Base-by-base conservation (phyloP, 2,113 vertebrate genomes). In the Chaetorhynchus papuensis region DNA sequence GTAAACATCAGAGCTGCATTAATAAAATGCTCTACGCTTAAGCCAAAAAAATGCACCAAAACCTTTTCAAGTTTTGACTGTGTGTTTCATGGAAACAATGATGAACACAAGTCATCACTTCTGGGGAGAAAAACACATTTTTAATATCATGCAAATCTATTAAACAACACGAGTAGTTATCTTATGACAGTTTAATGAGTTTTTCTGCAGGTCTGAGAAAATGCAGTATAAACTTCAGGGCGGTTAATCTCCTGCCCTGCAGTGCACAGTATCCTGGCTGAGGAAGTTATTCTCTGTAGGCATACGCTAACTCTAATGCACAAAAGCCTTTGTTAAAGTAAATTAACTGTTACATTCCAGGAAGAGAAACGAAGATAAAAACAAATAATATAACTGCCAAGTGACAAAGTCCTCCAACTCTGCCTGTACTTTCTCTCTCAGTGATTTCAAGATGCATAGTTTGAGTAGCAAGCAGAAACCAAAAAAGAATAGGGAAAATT, bases 1-100 rank as follows among this genome's bases (percentile, higher is more conserved):
- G 7, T 16, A 2, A 37, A 33, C 0, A 1, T 11, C 31, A 49
- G 24, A 28, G 18, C 5, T 61, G 31, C 27, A 11, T 6, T 19
- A 20, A 77, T 13, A 27, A 27, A 63, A 42, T 27, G 20, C 23
- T 72, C 35, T 20, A 41, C 63, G 39, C 10, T 63, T 45, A 44
- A 80, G 41, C 12, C 2, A 63, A 59, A 68, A 57, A 59, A 47
- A 9, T 2, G 3, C 35, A 59, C 11, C 2, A 13, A 61, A 89
- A 52, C 7, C 4, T 50, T 69, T 66, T 27, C 33, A 13, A n/a
- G 14, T 66, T 89, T 78, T 44, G 37, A 69, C 22, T 77, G 17
- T 8, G 3, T 30, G 23, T 41, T 85, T 61, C 63, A 44, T 7
- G n/a, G 64, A 71, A 86, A 54, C 8, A 59, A 64, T 15, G 11